Evolutionary conservation across 2,113 vertebrate species (phyloP), one percentile per base, ranked within the genome.

Genomic region (Paratilapia polleni): DNA sequence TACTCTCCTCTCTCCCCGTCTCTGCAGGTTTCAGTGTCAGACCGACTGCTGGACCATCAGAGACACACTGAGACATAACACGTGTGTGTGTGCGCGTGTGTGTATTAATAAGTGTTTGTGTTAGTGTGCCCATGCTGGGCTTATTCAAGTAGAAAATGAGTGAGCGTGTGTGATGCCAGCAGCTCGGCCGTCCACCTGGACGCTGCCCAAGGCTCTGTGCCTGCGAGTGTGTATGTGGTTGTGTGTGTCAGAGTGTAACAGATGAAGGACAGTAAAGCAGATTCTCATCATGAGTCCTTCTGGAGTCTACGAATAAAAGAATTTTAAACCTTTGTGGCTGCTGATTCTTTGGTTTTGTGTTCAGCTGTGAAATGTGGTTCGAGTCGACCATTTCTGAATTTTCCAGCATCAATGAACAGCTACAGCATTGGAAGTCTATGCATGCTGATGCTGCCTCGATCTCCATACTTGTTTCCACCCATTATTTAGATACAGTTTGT

Each of bases 81-180:
- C 11, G 11, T 56, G 82, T 54, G 80, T 82, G 41, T 61, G 64
- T 77, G 75, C 61, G 66, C 68, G 77, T 22, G 57, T 74, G 84
- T 63, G 73, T 68, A 38, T 87, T 81, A 80, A 61, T 90, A 79
- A 86, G 64, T 14, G 57, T 82, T 84, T 64, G 47, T 84, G 81
- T 76, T 10, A 60, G 85, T 88, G 74, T 84, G 88, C 80, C 70
- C 89, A 79, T 76, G 91, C 91, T 90, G 91, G 62, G 92, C n/a
- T 90, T 83, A 93, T 90, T 88, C 92, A 88, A 85, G 87, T 52
- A 93, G 92, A 94, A 94, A 94, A 94, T 94, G 80, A 93, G 80
- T 85, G 85, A 74, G 78, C 80, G 83, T 86, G 87, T 88, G 10
- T 34, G 82, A 90, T 88, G 93, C 92, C 92, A 91, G 81, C 68